Evolutionary conservation across 2,797 vertebrate genomes (phyloP).

Genomic region (Coreius guichenoti): DNA sequence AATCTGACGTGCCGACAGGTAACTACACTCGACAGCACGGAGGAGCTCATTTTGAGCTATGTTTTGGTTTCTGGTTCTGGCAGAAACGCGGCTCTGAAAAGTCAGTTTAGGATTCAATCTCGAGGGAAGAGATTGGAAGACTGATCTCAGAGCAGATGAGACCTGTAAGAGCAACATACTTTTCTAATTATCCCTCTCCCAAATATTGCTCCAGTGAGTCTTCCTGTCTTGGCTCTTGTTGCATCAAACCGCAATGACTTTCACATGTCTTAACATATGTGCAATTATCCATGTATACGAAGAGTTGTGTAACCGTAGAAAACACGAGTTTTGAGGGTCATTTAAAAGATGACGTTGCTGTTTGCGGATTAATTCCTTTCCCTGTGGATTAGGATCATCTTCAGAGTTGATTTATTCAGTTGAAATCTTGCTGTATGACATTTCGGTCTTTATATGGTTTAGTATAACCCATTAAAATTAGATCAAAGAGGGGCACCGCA

Average conservation of each 20-base stretch:
- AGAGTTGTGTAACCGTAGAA: not conserved
- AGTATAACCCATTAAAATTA: conserved; percentile 68
- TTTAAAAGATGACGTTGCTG: conserved; percentile 60
- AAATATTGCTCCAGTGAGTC: conserved; percentile 27
- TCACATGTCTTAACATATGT: conserved; percentile 30
- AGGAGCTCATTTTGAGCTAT: not conserved
- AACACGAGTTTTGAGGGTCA: not conserved
- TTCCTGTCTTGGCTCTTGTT: conserved; percentile 44
- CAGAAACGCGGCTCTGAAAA: conserved; percentile 1
- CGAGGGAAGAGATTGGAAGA: conserved; percentile 29
- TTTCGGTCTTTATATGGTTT: conserved; percentile 51
- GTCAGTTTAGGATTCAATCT: not conserved
- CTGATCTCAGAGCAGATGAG: conserved; percentile 39
- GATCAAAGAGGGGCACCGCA: conserved; percentile 68
- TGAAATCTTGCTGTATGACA: conserved; percentile 40
- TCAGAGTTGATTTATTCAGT: conserved; percentile 6
- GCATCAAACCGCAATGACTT: conserved; percentile 42
- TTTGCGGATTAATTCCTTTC: conserved; percentile 46
- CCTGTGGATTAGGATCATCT: conserved; percentile 33
- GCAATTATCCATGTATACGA: conserved; percentile 27
- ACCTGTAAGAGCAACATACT: conserved; percentile 50
- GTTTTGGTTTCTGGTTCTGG: conserved; percentile 31
- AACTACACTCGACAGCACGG: conserved; percentile 17
- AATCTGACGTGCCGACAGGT: conserved; percentile 1
- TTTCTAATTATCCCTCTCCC: conserved; percentile 62